Evolutionary conservation across 1,140 invertebrate genomes (phyloP).

Genomic region (Bombus confusus): DNA sequence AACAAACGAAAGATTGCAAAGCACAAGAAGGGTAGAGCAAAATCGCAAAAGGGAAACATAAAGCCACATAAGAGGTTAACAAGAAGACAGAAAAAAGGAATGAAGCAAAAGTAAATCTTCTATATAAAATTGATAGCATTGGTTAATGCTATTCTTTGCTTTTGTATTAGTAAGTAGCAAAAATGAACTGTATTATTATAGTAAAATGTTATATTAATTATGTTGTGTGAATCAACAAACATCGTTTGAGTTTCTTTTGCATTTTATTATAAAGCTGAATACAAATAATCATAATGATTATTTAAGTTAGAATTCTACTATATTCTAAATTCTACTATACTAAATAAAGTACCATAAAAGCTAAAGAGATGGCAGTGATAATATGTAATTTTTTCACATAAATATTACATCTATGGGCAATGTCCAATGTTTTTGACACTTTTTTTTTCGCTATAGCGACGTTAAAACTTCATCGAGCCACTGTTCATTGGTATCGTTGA

Average conservation of each 20-base stretch:
- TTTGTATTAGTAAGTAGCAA: constrained; percentile 14
- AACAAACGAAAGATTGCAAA: constrained; percentile 83
- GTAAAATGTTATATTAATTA: not conserved
- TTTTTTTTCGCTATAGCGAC: not conserved
- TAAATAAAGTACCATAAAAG: constrained; percentile 52
- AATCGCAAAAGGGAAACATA: constrained; percentile 78
- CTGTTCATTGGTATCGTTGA: constrained; percentile 58
- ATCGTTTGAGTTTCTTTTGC: not conserved
- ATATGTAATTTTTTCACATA: constrained; percentile 19
- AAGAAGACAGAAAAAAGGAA: constrained; percentile 72
- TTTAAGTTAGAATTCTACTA: constrained; percentile 64
- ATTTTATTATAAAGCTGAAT: constrained; percentile 69
- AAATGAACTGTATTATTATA: constrained; percentile 3
- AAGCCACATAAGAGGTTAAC: constrained; percentile 77
- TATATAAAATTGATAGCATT: not conserved
- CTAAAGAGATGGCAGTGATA: constrained; percentile 70
- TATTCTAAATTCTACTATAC: constrained; percentile 19
- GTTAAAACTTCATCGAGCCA: constrained; percentile 60
- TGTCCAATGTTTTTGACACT: constrained; percentile 22
- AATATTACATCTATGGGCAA: constrained; percentile 43
- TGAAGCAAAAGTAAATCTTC: not conserved
- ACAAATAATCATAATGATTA: constrained; percentile 57
- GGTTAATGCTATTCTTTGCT: not conserved
- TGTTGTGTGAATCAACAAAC: not conserved
- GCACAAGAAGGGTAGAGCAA: constrained; percentile 81